Evolutionary conservation across 2,797 vertebrate species (phyloP), one percentile per base, ranked within the genome.

Genomic region (Antennarius maculatus): DNA sequence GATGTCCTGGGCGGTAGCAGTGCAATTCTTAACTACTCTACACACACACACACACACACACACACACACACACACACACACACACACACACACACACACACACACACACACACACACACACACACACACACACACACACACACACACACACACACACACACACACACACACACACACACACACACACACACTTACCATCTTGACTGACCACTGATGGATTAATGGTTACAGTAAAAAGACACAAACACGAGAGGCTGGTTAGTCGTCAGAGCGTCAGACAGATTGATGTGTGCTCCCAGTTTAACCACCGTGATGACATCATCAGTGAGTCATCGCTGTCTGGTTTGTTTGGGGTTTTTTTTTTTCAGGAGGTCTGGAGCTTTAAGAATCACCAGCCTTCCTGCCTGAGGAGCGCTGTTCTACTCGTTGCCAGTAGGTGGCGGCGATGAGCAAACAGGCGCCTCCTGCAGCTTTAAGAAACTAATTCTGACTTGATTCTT

Each of bases 141-240:
- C 76, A 39, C 50, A 47, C 54, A 72, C 34, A 58, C 39, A 37
- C 37, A 39, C 37, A 39, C 37, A 70, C 23, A 70, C 16, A 74
- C 64, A 77, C 63, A 61, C 48, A 18, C 16, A 59, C 65, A 68
- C 76, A 39, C 50, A 47, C 54, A 72, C 34, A 58, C 39, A 37
- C 46, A 18, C 16, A 61, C 59, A 69, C 75, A 58, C 66, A 83
- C 92, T 97, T 95, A 99, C 96, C 96, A 92, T 95, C 93, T 96
- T 97, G 80, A 95, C 83, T 79, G 95, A 97, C 96, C 96, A 96
- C 96, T 98, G 96, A 89, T 83, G 93, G 91, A 91, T 94, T 92
- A 87, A 94, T 85, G 93, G 93, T 93, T 91, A 66, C 64, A 70
- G 64, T 76, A 69, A 76, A 71, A 66, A 77, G 57, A 86, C 52